Evolutionary conservation across 2,113 vertebrate genomes (phyloP).

Genomic region (Pygoscelis antarcticus): DNA sequence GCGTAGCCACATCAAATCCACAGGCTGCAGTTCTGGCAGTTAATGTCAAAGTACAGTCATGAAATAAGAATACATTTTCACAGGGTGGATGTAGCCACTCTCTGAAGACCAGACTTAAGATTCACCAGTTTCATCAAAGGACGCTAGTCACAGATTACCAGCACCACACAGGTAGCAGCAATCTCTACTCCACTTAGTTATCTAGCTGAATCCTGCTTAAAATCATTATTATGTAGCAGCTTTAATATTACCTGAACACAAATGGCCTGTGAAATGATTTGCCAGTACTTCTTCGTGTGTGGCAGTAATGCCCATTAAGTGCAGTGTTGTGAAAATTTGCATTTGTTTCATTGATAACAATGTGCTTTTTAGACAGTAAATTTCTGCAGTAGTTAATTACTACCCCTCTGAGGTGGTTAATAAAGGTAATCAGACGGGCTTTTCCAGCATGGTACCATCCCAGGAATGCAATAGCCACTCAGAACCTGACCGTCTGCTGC

Average conservation of each 20-base stretch:
- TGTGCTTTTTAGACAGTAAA: conserved; percentile 12
- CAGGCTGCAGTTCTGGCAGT: neutral
- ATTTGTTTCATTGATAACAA: conserved; percentile 27
- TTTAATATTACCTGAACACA: neutral
- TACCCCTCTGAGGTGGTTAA: conserved; percentile 25
- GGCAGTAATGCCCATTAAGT: conserved; percentile 7
- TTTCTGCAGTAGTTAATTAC: conserved; percentile 46
- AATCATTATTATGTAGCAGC: neutral
- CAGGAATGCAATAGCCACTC: neutral
- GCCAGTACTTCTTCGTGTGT: neutral
- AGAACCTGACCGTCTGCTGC: neutral
- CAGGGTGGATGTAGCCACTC: neutral
- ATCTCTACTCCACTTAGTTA: neutral
- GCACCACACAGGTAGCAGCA: neutral
- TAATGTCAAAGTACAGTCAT: neutral
- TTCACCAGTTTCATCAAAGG: neutral
- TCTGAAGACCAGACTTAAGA: neutral
- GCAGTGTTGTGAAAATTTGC: neutral
- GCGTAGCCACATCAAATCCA: neutral
- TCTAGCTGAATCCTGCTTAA: neutral
- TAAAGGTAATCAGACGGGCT: conserved; percentile 46
- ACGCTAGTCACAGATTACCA: neutral
- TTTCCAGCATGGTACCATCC: neutral
- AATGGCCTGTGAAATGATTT: neutral
- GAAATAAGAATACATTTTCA: neutral